A percentile compares a stretch with the other conserved stretches of the same genome.
Evolutionary conservation across 1,140 invertebrate genomes (phyloP).

Genomic region (Drosophila teissieri): DNA sequence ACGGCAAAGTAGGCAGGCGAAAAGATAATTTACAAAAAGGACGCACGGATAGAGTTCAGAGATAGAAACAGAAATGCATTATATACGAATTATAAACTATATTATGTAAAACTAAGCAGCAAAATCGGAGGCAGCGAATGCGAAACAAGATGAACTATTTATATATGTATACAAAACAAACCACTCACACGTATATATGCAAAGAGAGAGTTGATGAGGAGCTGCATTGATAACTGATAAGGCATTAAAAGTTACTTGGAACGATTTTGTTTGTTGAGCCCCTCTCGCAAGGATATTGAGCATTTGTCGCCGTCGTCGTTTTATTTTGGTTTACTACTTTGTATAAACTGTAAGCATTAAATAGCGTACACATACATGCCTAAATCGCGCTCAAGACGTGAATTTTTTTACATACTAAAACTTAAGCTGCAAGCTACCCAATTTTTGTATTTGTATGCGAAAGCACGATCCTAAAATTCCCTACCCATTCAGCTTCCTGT

Average conservation of each 20-base stretch:
- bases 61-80: slow-evolving; percentile 71
- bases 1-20: slow-evolving; percentile 33
- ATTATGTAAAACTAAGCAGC: slow-evolving; percentile 68
- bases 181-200: slow-evolving; percentile 23
- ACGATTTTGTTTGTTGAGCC: slow-evolving; percentile 56
- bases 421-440: slow-evolving; percentile 67
- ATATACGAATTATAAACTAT: slow-evolving; percentile 70
- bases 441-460: slow-evolving; percentile 73
- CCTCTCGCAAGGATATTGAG: slow-evolving; percentile 41
- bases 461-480: slow-evolving; percentile 12
- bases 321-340: slow-evolving; percentile 55
- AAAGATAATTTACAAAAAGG: slow-evolving; percentile 33
- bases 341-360: slow-evolving; percentile 56
- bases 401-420: slow-evolving; percentile 43
- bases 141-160: slow-evolving; percentile 65
- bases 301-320: slow-evolving; percentile 24
- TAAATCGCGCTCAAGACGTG: slow-evolving; percentile 49
- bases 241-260: slow-evolving; percentile 46
- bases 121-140: slow-evolving; percentile 44
- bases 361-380: slow-evolving; percentile 38
- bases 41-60: slow-evolving; percentile 25
- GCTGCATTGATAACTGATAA: slow-evolving; percentile 34
- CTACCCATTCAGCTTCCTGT: slow-evolving; percentile 51
- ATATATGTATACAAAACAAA: slow-evolving; percentile 62
- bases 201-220: slow-evolving; percentile 24